phyloP scores from a whole-genome alignment of 2,113 vertebrate genomes.

The Cacatua alba region DNA sequence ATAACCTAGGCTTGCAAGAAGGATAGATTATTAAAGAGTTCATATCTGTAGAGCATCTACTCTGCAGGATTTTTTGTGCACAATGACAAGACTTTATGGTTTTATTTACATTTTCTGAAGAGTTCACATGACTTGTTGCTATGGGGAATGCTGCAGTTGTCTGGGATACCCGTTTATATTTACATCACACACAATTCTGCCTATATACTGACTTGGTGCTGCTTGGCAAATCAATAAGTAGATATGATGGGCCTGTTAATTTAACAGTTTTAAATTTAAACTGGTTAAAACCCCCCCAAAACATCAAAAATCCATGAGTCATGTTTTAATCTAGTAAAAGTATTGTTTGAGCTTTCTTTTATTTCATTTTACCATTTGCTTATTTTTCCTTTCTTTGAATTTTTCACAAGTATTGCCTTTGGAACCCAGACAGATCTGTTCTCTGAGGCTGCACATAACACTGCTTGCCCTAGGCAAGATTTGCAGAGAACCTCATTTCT shows the following conservation, averaged over 20 bases:
- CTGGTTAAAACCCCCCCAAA: not conserved
- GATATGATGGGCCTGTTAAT: slow-evolving; percentile 4
- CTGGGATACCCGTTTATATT: slow-evolving; percentile 54
- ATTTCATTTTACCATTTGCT: not conserved
- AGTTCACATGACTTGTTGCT: slow-evolving; percentile 68
- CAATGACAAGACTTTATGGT: slow-evolving; percentile 40
- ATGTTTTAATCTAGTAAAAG: slow-evolving; percentile 23
- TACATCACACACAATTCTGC: not conserved
- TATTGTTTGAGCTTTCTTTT: not conserved
- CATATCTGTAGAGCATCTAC: not conserved
- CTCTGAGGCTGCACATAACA: not conserved
- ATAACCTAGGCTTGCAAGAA: not conserved
- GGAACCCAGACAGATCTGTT: not conserved
- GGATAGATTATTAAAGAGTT: slow-evolving; percentile 16
- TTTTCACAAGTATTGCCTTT: not conserved
- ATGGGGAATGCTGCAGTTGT: slow-evolving; percentile 68
- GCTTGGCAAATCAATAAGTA: slow-evolving; percentile 11
- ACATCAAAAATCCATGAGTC: not conserved
- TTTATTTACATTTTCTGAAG: slow-evolving; percentile 73
- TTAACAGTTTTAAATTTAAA: not conserved
- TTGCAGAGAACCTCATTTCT: not conserved
- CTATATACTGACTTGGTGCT: not conserved
- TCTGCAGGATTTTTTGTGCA: slow-evolving; percentile 2
- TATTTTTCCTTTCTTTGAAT: not conserved
- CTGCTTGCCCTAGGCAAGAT: not conserved